Percentiles rank a stretch among this genome's conserved stretches.
These are phyloP conservation scores for Andrena minutula DNA, from an alignment of 2,888 invertebrate genomes.

Conservation along the genomic window DNA sequence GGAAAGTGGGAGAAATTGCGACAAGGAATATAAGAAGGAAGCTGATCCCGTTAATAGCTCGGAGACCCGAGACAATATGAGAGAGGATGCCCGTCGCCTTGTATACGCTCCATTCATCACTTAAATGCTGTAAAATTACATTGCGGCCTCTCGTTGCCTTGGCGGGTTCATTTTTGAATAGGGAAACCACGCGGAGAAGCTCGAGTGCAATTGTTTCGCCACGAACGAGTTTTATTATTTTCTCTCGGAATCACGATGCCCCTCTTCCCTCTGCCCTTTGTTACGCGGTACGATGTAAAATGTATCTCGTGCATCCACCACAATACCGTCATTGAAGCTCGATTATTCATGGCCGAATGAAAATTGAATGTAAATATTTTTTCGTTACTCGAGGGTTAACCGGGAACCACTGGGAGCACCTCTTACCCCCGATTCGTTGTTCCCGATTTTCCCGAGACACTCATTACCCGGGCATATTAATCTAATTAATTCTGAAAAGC, in stretches of 20 bases:
- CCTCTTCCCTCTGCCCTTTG: neutral
- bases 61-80: slow-evolving; percentile 53
- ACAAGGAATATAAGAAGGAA: slow-evolving; percentile 14
- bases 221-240: slow-evolving; percentile 41
- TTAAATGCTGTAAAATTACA: slow-evolving; percentile 70
- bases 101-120: slow-evolving; percentile 63
- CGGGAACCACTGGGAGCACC: neutral
- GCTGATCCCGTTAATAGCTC: slow-evolving; percentile 59
- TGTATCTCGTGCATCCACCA: neutral
- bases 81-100: slow-evolving; percentile 52
- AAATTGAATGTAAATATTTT: slow-evolving; percentile 38
- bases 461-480: neutral
- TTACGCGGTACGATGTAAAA: neutral
- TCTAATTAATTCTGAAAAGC: neutral
- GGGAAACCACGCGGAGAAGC: slow-evolving; percentile 63
- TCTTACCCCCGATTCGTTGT: neutral
- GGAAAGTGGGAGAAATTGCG: slow-evolving; percentile 15
- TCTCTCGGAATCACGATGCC: slow-evolving; percentile 22
- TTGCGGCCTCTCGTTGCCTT: slow-evolving; percentile 59
- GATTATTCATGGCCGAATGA: slow-evolving; percentile 20
- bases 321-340: slow-evolving; percentile 26
- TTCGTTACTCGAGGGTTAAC: slow-evolving; percentile 1
- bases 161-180: slow-evolving; percentile 34
- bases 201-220: slow-evolving; percentile 47
- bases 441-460: neutral